Base-by-base conservation (phyloP, 1,140 invertebrate species). In the Pogonomyrmex barbatus region DNA sequence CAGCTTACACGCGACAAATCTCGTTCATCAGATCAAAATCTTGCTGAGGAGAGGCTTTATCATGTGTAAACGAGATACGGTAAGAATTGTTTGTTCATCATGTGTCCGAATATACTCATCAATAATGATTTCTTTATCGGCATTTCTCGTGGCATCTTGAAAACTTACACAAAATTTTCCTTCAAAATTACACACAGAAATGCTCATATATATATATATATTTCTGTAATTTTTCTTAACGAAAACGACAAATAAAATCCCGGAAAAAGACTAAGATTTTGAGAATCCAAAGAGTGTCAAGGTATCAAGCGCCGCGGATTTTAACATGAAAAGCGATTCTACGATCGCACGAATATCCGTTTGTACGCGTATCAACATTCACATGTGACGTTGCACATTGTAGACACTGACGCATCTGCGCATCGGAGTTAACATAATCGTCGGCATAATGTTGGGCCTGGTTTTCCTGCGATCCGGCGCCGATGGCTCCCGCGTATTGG, bases 321-420 rank as follows among this genome's bases (percentile, higher is more conserved):
- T 14, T 47, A 39, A 5, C 9, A 9, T 45, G 45, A 45, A 45
- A 4, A 45, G 45, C 4, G 8, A 2, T 39, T 5, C 6, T 36
- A 73, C 14, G 8, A 56, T 73, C 0, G 17, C 70, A 73, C 17
- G 14, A 71, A 71, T 2, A 45, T 54, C 8, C 2, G 17, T 36
- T 54, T n/a, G 24, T 24, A 24, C 24, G 24, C 24, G 24, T 24
- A 71, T 36, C 14, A 56, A 30, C 24, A 60, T 52, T 9, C 5
- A 14, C 8, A 12, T 58, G 3, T 75, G 10, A 77, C 14, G 56
- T 65, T 45, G 5, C 10, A n/a, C 14, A 4, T 93, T 96, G 50
- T 95, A 99, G 97, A 99, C 98, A 1, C 95, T 99, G 94, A 99
- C 98, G 0, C 97, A 99, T 92, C 95, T 99, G 63, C 96, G 99